Conservation (phyloP, 92 coral and sea anemone species). For the Zoanthus gigantus region DNA sequence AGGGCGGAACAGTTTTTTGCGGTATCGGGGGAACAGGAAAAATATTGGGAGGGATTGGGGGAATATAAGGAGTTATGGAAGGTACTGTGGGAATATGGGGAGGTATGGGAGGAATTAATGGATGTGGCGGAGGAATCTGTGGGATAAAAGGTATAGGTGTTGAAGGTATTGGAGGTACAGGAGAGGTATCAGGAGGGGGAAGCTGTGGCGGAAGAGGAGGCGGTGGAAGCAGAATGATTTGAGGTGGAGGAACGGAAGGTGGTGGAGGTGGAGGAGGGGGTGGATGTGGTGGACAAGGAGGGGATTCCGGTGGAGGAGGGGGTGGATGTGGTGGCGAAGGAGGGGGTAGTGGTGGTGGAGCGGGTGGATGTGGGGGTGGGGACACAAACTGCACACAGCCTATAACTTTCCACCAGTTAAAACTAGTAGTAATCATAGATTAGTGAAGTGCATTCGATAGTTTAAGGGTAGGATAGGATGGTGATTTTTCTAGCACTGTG, state of each 20-base stretch:
- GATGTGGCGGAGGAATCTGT: background rate
- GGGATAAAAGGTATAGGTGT: constrained; percentile 11
- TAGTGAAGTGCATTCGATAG: no score
- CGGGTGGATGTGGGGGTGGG: no score
- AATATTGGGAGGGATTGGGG: background rate
- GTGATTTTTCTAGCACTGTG: no score
- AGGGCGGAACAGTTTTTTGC: background rate
- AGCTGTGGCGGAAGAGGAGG: constrained; percentile 5
- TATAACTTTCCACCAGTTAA: no score
- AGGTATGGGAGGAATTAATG: background rate
- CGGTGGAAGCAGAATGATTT: constrained; percentile 1
- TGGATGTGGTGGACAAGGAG: background rate
- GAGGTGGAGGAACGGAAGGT: background rate
- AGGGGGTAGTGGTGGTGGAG: no score
- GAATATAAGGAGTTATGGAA: background rate
- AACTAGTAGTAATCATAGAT: no score
- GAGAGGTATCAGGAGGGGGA: background rate
- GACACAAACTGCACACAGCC: no score
- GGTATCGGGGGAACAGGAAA: constrained; percentile 1
- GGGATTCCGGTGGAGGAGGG: background rate
- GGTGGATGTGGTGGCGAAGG: background rate
- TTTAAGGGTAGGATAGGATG: no score
- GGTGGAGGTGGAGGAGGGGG: background rate
- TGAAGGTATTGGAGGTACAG: constrained; percentile 20
- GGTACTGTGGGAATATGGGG: background rate